phyloP scores from a whole-genome alignment of 2,113 vertebrate species.

The Ailurus styani region DNA sequence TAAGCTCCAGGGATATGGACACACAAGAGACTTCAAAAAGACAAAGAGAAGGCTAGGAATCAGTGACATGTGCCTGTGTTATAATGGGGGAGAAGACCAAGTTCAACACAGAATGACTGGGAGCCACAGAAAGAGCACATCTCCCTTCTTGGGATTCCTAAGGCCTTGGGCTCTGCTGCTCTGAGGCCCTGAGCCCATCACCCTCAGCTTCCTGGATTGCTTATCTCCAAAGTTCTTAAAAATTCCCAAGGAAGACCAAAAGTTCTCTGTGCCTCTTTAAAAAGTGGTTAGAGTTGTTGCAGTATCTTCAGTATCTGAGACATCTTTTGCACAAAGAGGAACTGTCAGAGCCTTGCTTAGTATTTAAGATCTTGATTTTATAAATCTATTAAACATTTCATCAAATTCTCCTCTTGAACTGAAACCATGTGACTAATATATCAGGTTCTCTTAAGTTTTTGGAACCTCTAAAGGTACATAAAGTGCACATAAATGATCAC shows the following conservation, averaged over 20 bases:
- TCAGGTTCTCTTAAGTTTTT: neutral
- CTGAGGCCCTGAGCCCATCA: neutral
- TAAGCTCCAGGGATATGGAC: neutral
- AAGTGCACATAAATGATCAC: neutral
- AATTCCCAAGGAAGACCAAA: neutral
- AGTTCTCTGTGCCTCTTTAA: neutral
- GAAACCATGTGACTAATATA: neutral
- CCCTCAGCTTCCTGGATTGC: neutral
- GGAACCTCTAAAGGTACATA: neutral
- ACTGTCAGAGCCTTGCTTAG: neutral
- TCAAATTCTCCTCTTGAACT: neutral
- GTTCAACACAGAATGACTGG: neutral
- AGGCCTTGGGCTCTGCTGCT: fast-evolving
- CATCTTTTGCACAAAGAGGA: neutral
- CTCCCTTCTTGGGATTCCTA: neutral
- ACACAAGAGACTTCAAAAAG: neutral
- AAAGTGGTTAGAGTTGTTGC: neutral
- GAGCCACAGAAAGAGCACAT: too few species aligned
- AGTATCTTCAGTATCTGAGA: neutral
- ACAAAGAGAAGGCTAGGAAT: neutral
- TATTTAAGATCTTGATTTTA: neutral
- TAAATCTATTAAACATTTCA: neutral
- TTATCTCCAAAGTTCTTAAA: neutral
- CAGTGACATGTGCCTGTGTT: neutral
- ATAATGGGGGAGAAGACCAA: fast-evolving